Evolutionary conservation across 92 coral and sea anemone species (phyloP).

Genomic region (Blastomussa wellsi): DNA sequence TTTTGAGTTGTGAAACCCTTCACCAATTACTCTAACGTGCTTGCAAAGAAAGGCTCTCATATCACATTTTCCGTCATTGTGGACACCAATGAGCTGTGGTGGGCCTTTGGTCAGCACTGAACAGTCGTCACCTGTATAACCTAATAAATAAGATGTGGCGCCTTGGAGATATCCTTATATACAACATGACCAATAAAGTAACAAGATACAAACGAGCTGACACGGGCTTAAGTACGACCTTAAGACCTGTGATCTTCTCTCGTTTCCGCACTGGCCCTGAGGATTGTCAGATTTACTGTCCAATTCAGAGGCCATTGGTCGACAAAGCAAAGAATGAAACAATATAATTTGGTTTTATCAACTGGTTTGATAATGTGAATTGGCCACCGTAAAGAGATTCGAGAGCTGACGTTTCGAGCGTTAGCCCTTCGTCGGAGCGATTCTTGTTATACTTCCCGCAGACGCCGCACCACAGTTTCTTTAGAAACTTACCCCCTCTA

Average conservation of each 20-base stretch:
- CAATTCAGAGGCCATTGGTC: background rate
- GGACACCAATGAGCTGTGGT: conserved; percentile 67
- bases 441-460: too few species aligned
- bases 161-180: background rate
- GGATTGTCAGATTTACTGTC: background rate
- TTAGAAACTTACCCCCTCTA: too few species aligned
- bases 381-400: too few species aligned
- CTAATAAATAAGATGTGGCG: conserved; percentile 20
- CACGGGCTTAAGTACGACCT: background rate
- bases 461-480: too few species aligned
- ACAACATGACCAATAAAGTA: background rate
- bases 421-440: too few species aligned
- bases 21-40: conserved; percentile 70
- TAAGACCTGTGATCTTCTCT: background rate
- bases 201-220: background rate
- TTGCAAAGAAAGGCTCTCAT: conserved; percentile 57
- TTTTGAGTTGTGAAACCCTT: conserved; percentile 67
- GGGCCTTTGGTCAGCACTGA: conserved; percentile 69
- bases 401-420: too few species aligned
- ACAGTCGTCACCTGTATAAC: conserved; percentile 79
- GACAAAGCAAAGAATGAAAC: too few species aligned
- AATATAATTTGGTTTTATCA: too few species aligned
- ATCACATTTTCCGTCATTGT: conserved; percentile 63
- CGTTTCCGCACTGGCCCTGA: background rate
- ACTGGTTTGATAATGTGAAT: too few species aligned